Conservation (phyloP, 2,888 invertebrate genomes). For the Syrphus vitripennis region DNA sequence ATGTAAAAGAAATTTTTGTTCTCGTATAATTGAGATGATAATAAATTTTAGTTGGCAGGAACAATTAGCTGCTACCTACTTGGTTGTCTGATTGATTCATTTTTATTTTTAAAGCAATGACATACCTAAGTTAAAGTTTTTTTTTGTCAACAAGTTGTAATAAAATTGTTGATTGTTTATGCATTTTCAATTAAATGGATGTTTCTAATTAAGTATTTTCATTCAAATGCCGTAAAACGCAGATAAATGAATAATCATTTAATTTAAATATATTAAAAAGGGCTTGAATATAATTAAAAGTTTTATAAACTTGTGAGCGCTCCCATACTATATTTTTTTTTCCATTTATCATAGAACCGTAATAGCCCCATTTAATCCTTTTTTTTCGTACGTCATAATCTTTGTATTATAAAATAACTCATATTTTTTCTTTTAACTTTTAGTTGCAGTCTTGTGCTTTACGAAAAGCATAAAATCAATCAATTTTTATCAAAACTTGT, state of each 20-base stretch:
- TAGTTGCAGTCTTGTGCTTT: slow-evolving; percentile 78
- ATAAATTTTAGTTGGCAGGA: neutral
- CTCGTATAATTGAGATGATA: neutral
- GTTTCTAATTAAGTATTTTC: neutral
- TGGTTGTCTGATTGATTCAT: neutral
- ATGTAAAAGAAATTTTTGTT: neutral
- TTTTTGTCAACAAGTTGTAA: slow-evolving; percentile 6
- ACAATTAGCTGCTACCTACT: too few species aligned
- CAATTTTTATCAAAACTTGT: slow-evolving; percentile 80
- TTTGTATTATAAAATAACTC: too few species aligned
- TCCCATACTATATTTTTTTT: too few species aligned
- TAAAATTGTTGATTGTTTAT: neutral
- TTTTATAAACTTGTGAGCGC: neutral
- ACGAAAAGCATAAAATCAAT: slow-evolving; percentile 77
- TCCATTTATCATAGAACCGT: too few species aligned
- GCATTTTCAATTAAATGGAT: neutral
- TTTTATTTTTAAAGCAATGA: slow-evolving; percentile 45
- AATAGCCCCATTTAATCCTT: too few species aligned
- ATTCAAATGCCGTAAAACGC: neutral
- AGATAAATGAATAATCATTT: neutral
- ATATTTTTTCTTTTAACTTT: slow-evolving; percentile 27
- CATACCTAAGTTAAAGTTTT: too few species aligned
- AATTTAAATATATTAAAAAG: neutral
- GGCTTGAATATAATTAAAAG: too few species aligned
- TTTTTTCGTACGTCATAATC: too few species aligned